Percentiles rank a stretch among this genome's conserved stretches.
Evolutionary conservation across 1,140 invertebrate genomes (phyloP).

Genomic region (Pseudomyrmex concolor): DNA sequence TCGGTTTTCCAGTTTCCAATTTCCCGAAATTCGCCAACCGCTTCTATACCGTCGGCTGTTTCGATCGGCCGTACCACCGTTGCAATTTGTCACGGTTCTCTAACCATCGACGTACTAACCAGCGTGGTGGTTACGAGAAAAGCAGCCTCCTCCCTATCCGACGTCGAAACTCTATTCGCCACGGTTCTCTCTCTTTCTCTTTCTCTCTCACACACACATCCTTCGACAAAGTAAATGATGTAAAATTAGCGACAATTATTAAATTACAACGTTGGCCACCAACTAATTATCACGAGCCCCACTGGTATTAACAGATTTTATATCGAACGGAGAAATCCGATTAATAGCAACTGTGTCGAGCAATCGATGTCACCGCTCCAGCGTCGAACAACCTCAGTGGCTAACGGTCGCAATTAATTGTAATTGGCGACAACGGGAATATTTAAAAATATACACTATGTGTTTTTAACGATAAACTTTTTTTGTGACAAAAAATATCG

Average conservation of each 20-base stretch:
- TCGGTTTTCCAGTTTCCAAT: slow-evolving; percentile 62
- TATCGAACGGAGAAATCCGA: slow-evolving; percentile 59
- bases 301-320: slow-evolving; percentile 67
- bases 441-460: slow-evolving; percentile 32
- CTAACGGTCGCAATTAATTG: slow-evolving; percentile 47
- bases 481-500: background rate
- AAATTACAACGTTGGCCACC: slow-evolving; percentile 66
- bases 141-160: slow-evolving; percentile 10
- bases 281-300: slow-evolving; percentile 60
- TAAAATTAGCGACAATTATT: slow-evolving; percentile 69
- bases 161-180: slow-evolving; percentile 18
- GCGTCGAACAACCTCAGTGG: slow-evolving; percentile 14
- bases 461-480: background rate
- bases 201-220: background rate
- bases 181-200: too few species aligned
- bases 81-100: slow-evolving; percentile 69
- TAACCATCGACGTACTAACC: slow-evolving; percentile 62
- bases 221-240: slow-evolving; percentile 64
- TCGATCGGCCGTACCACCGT: slow-evolving; percentile 51
- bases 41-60: slow-evolving; percentile 24
- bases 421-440: slow-evolving; percentile 36
- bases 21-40: slow-evolving; percentile 49
- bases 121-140: slow-evolving; percentile 45
- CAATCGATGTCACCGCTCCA: slow-evolving; percentile 34
- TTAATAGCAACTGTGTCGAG: slow-evolving; percentile 53